These are phyloP conservation scores for Apeira syringaria DNA, from an alignment of 2,888 invertebrate genomes.

Conservation along the genomic window DNA sequence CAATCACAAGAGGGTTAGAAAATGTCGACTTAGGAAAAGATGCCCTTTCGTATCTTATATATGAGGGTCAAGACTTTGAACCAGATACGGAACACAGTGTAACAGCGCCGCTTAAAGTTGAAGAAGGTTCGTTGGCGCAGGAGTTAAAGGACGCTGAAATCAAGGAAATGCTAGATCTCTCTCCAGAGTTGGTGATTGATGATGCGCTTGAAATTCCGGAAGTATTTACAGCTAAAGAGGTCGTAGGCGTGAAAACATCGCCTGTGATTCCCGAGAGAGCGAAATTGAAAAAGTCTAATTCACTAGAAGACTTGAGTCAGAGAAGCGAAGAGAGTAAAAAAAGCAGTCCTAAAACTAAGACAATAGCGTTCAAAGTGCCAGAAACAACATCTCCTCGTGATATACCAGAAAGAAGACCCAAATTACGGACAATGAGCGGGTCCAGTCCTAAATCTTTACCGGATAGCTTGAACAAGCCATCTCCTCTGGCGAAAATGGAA, in stretches of 20 bases:
- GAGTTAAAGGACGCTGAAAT: slow-evolving; percentile 68
- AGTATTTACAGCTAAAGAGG: slow-evolving; percentile 55
- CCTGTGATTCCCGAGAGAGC: slow-evolving; percentile 68
- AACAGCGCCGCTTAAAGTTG: slow-evolving; percentile 28
- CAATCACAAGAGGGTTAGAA: slow-evolving; percentile 39
- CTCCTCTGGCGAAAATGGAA: slow-evolving; percentile 63
- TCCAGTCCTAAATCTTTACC: slow-evolving; percentile 78
- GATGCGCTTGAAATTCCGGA: slow-evolving; percentile 58
- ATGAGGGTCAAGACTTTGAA: slow-evolving; percentile 58
- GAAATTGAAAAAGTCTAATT: slow-evolving; percentile 68
- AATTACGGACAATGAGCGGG: slow-evolving; percentile 62
- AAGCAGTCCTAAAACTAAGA: slow-evolving; percentile 57
- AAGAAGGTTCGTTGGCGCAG: slow-evolving; percentile 57
- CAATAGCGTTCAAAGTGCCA: slow-evolving; percentile 69
- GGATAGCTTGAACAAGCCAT: slow-evolving; percentile 67
- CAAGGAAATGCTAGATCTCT: slow-evolving; percentile 66
- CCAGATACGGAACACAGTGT: slow-evolving; percentile 29
- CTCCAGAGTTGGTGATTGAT: slow-evolving; percentile 70
- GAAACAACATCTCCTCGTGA: slow-evolving; percentile 67
- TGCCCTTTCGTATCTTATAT: slow-evolving; percentile 67
- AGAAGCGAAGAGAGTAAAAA: slow-evolving; percentile 42
- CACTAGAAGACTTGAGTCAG: slow-evolving; percentile 64
- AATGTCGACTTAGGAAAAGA: slow-evolving; percentile 70
- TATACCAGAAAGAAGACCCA: slow-evolving; percentile 63
- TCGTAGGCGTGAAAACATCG: slow-evolving; percentile 51